Conservation (phyloP, 2,113 vertebrate species). For the Barbus barbus region DNA sequence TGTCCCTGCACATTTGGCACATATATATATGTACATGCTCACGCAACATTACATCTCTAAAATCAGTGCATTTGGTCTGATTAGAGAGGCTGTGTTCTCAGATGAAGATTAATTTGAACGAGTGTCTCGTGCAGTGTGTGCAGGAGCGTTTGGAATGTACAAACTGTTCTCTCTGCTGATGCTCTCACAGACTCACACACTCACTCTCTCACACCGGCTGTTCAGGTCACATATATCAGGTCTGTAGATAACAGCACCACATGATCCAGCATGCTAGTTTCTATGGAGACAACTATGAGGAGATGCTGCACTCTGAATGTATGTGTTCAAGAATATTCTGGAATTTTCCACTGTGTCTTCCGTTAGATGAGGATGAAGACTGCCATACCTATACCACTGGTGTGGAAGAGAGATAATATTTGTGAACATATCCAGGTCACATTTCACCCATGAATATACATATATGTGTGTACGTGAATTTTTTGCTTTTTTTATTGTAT, state of each 20-base stretch:
- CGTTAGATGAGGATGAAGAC: background rate
- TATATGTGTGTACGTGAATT: background rate
- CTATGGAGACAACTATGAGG: conserved; percentile 43
- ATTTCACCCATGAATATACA: background rate
- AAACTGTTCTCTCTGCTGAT: conserved; percentile 1
- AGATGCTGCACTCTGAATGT: conserved; percentile 24
- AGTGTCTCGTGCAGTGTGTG: background rate
- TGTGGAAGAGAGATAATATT: background rate
- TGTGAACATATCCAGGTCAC: background rate
- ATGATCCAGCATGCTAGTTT: conserved; percentile 38
- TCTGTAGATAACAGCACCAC: conserved; percentile 55
- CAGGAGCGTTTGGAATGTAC: background rate
- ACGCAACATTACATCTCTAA: background rate
- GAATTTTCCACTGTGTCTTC: conserved; percentile 24
- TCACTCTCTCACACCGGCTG: background rate
- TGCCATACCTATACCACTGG: background rate
- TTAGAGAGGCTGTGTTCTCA: background rate
- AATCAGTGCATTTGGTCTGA: background rate
- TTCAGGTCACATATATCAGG: conserved; percentile 45
- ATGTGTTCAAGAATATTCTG: conserved; percentile 20
- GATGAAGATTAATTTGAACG: background rate
- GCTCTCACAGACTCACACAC: background rate
- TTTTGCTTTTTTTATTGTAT: background rate
- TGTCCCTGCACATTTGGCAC: background rate
- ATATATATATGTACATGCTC: background rate